Percentiles rank a stretch among this genome's conserved stretches.
phyloP scores from a whole-genome alignment of 2,888 invertebrate genomes.

The Hypercompe scribonia region DNA sequence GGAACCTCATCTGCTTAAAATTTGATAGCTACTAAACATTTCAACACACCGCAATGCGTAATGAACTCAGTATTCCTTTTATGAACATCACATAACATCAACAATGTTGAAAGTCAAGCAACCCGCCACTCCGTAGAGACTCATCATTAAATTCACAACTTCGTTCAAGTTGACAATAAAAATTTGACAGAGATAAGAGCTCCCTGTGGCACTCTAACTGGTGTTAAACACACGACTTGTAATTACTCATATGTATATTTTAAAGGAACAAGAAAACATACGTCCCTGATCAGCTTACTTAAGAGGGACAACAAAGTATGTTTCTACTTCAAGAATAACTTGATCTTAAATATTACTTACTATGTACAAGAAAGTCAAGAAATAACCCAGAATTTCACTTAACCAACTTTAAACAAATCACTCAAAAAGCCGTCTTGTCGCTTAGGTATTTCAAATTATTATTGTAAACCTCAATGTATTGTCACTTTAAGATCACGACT shows the following conservation, averaged over 20 bases:
- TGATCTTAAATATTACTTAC: not conserved
- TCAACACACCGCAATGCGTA: constrained; percentile 25
- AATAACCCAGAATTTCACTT: not conserved
- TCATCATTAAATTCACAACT: constrained; percentile 60
- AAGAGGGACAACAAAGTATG: not conserved
- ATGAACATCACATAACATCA: constrained; percentile 34
- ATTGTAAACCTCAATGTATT: too few species aligned
- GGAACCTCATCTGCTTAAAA: constrained; percentile 14
- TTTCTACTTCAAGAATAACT: too few species aligned
- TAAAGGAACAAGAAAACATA: constrained; percentile 25
- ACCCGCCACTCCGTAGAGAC: constrained; percentile 53
- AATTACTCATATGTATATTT: constrained; percentile 20
- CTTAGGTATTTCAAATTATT: not conserved
- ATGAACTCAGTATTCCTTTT: constrained; percentile 32
- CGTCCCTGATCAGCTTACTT: constrained; percentile 15
- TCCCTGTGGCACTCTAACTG: constrained; percentile 34
- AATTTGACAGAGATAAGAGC: constrained; percentile 60
- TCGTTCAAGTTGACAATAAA: constrained; percentile 66
- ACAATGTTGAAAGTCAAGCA: constrained; percentile 61
- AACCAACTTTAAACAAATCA: too few species aligned
- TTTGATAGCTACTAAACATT: constrained; percentile 25
- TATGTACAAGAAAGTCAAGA: not conserved
- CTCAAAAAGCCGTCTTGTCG: not conserved
- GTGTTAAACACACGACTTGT: constrained; percentile 25
- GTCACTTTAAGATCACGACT: too few species aligned